Base-by-base conservation (phyloP, 2,113 vertebrate species). In the Caracal caracal region DNA sequence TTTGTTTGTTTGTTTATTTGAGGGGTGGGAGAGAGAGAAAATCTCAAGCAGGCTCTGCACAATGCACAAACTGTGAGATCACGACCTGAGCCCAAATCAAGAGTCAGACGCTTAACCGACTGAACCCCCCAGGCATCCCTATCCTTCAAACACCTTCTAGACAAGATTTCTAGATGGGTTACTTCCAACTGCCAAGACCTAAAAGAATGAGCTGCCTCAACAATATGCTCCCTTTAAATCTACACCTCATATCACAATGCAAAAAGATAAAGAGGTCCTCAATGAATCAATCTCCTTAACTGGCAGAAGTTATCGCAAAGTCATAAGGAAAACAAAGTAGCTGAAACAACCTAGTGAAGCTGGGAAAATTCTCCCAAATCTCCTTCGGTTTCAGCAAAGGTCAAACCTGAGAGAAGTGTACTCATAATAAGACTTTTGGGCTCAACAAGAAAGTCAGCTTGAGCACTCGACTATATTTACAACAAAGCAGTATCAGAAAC, bases 401-500 rank as follows among this genome's bases (percentile, higher is more conserved):
- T 63, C 37, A 20, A 35, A 19, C 43, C 49, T 33, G 28, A 88
- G n/a, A 85, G 22, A 91, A 76, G 24, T 28, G 12, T 53, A 59
- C 28, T 81, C 24, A n/a, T 53, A 66, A 80, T 3, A 28, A 37
- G 37, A 37, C 66, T 81, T 56, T 11, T 7, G 65, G 94, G 16
- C 59, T 93, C 70, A 61, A 61, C 17, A 49, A 90, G 68, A 89
- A 96, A 49, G 65, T 63, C 43, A 26, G 24, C 30, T 7, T 63
- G 30, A 56, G 30, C 47, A 82, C 66, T 90, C 66, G 85, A 93
- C 65, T 86, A 15, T 35, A 59, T 49, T 88, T 37, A 79, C 83
- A 76, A 73, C 66, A 89, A 85, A 68, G 81, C 73, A 87, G 47
- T 40, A 86, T 66, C 51, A 88, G 66, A 95, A 84, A 94, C 40